A percentile compares a stretch with the other conserved stretches of the same genome.
Evolutionary conservation across 2,888 invertebrate genomes (phyloP).

Genomic region (Barypeithes pellucidus): DNA sequence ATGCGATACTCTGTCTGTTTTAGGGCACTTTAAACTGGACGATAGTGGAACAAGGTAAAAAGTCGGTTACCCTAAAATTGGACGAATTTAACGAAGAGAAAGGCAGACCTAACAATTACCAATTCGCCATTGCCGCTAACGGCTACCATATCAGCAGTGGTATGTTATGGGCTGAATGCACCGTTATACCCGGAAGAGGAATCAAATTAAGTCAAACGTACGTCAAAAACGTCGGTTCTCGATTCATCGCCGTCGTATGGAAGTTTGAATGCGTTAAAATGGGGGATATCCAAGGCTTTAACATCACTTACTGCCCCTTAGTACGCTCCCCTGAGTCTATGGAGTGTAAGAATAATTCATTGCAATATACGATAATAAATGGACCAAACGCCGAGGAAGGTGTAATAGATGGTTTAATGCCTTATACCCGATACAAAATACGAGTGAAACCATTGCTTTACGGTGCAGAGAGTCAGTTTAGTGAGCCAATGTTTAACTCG

Average conservation of each 20-base stretch:
- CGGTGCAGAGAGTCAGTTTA: conserved; percentile 71
- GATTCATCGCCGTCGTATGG: conserved; percentile 81
- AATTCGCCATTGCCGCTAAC: conserved; percentile 89
- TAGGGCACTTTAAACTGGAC: conserved; percentile 78
- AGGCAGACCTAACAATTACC: conserved; percentile 74
- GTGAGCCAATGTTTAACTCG: conserved; percentile 77
- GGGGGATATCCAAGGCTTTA: conserved; percentile 82
- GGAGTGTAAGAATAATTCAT: conserved; percentile 72
- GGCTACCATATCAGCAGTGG: conserved; percentile 81
- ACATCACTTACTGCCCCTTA: conserved; percentile 83
- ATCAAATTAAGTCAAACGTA: conserved; percentile 75
- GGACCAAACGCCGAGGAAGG: conserved; percentile 73
- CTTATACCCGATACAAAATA: conserved; percentile 84
- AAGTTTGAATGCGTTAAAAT: conserved; percentile 83
- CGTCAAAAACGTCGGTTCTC: conserved; percentile 72
- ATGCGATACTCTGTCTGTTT: conserved; percentile 40
- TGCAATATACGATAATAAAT: conserved; percentile 68
- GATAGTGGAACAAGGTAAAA: conserved; percentile 67
- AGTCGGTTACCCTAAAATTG: conserved; percentile 32
- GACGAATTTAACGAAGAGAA: conserved; percentile 63
- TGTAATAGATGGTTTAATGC: conserved; percentile 78
- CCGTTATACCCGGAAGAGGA: conserved; percentile 72
- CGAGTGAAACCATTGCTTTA: conserved; percentile 77
- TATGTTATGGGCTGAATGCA: conserved; percentile 89
- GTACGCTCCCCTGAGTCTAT: conserved; percentile 70